Evolutionary conservation across 2,797 vertebrate species (phyloP).

Genomic region (Heterohyrax brucei): DNA sequence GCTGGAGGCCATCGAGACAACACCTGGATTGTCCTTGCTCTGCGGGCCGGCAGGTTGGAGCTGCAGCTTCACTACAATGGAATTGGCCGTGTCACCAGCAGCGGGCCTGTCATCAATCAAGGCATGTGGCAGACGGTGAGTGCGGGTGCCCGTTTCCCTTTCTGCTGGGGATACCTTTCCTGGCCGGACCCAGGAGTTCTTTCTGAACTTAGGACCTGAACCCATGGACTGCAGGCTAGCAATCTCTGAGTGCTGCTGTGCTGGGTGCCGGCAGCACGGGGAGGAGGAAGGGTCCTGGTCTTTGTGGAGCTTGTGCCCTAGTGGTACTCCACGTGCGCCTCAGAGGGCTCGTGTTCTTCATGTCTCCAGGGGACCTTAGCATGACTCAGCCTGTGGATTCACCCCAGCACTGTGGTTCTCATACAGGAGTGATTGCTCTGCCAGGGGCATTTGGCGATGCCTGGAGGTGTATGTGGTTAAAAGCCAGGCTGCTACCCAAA

Average conservation of each 20-base stretch:
- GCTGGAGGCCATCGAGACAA: conserved; percentile 96
- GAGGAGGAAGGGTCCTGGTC: background rate
- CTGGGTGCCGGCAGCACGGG: accelerated
- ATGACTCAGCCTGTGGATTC: background rate
- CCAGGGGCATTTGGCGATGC: background rate
- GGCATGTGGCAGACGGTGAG: conserved; percentile 98
- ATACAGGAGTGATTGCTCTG: no score
- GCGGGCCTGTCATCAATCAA: conserved; percentile 95
- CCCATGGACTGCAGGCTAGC: no score
- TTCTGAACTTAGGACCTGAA: background rate
- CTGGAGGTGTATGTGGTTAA: no score
- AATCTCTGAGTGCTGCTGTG: background rate
- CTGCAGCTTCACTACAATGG: conserved; percentile 96
- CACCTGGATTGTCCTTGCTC: conserved; percentile 96
- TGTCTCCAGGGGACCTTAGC: background rate
- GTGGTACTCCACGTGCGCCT: background rate
- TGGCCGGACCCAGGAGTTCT: background rate
- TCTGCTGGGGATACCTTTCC: no score
- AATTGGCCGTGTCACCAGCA: conserved; percentile 96
- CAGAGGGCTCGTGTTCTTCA: background rate
- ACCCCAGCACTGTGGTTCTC: background rate
- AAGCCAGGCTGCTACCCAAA: no score
- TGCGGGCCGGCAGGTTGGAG: conserved; percentile 96
- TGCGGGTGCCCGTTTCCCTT: background rate
- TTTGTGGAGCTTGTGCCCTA: background rate